Percentiles rank a stretch among this genome's conserved stretches.
phyloP scores from a whole-genome alignment of 2,113 vertebrate species.

The Eidolon helvum region DNA sequence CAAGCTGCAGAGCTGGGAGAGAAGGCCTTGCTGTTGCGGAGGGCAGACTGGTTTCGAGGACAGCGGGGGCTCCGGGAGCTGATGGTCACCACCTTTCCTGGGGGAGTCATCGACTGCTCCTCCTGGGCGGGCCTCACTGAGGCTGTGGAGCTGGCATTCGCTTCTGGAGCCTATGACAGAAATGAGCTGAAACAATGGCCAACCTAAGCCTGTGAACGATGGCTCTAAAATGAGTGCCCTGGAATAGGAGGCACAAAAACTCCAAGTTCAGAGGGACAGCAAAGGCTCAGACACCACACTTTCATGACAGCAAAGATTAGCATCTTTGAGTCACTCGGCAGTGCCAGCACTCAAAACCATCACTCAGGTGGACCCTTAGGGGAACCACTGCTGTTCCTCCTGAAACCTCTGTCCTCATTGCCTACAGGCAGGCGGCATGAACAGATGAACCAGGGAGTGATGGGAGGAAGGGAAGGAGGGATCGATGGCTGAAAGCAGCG shows the following conservation, averaged over 20 bases:
- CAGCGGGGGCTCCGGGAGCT: slow-evolving; percentile 92
- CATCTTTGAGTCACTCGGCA: background rate
- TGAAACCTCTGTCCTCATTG: background rate
- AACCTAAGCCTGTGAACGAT: background rate
- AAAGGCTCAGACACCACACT: background rate
- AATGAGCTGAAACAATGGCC: background rate
- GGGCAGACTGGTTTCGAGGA: slow-evolving; percentile 86
- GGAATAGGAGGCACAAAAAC: background rate
- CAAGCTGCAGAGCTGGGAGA: slow-evolving; percentile 79
- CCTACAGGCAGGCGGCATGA: fast-evolving
- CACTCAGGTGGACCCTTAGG: background rate
- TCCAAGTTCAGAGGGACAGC: background rate
- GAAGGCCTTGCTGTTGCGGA: slow-evolving; percentile 87
- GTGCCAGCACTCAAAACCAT: background rate
- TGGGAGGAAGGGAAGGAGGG: background rate
- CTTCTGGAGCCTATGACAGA: slow-evolving; percentile 86
- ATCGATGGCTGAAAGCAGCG: background rate
- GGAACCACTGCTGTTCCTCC: fast-evolving
- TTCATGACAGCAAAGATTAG: background rate
- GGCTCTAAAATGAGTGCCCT: background rate
- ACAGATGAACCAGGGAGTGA: background rate
- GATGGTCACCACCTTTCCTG: slow-evolving; percentile 87
- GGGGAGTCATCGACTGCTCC: slow-evolving; percentile 90
- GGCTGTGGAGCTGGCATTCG: slow-evolving; percentile 88
- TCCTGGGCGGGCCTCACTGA: slow-evolving; percentile 90